A percentile compares a stretch with the other conserved stretches of the same genome.
These are phyloP conservation scores for Mixornis gularis DNA, from an alignment of 2,113 vertebrate species.

Conservation along the genomic window DNA sequence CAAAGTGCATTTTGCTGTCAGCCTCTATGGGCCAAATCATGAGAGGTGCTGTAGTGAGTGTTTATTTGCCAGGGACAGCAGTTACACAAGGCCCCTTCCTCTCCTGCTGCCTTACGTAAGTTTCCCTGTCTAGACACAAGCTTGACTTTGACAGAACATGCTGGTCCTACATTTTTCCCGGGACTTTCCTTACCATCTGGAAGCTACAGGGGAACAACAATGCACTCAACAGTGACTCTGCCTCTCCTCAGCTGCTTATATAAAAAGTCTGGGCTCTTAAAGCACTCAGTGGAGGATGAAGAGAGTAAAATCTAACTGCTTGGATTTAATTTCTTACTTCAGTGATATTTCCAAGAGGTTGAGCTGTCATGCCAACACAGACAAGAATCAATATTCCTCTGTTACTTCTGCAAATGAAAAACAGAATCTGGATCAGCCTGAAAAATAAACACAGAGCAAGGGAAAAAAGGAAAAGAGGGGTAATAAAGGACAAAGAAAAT, in stretches of 20 bases:
- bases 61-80: constrained; percentile 30
- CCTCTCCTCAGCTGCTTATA: neutral
- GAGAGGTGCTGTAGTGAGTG: neutral
- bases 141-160: constrained; percentile 42
- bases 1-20: neutral
- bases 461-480: neutral
- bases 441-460: neutral
- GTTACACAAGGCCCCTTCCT: constrained; percentile 55
- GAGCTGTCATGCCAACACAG: neutral
- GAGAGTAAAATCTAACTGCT: neutral
- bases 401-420: constrained; percentile 18
- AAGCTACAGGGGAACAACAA: constrained; percentile 22
- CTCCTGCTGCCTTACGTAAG: constrained; percentile 44
- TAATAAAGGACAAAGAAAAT: constrained; percentile 9
- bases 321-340: constrained; percentile 36
- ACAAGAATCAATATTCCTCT: constrained; percentile 20
- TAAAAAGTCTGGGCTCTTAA: neutral
- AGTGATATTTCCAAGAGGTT: constrained; percentile 18
- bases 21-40: neutral
- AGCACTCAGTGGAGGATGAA: neutral
- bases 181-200: constrained; percentile 44
- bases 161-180: constrained; percentile 24
- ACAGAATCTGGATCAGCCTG: neutral
- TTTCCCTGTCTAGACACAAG: constrained; percentile 39
- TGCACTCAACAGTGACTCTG: neutral